Evolutionary conservation across 37 sponge, comb jelly and placozoan species (phyloP).

Genomic region (Theonella swinhoei): DNA sequence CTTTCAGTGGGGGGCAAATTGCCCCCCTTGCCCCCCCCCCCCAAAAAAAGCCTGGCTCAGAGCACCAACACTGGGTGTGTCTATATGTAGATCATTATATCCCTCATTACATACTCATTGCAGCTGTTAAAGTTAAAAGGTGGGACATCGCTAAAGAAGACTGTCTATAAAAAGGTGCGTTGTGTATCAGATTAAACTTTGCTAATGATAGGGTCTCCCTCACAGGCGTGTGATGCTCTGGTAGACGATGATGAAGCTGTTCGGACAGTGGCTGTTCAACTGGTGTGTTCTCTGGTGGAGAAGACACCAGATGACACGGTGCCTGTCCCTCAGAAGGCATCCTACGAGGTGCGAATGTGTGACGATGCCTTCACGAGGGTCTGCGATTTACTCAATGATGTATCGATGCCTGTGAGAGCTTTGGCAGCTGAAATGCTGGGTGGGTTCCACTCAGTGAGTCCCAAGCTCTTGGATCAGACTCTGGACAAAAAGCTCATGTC

Average conservation of each 20-base stretch:
- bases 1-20: no score
- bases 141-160: not conserved
- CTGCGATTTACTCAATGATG: conserved; percentile 85
- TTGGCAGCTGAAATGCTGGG: conserved; percentile 71
- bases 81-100: no score
- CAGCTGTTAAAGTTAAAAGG: not conserved
- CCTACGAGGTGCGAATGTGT: conserved; percentile 34
- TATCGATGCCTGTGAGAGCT: conserved; percentile 62
- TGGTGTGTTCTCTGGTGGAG: conserved; percentile 53
- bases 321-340: conserved; percentile 30
- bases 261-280: conserved; percentile 46
- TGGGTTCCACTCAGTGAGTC: conserved; percentile 51
- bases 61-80: no score
- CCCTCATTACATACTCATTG: not conserved
- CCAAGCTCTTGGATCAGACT: conserved; percentile 79
- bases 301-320: conserved; percentile 22
- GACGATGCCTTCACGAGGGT: conserved; percentile 89
- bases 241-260: conserved; percentile 60
- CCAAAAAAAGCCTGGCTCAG: no score
- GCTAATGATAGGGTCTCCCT: not conserved
- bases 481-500: conserved; percentile 96
- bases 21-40: no score
- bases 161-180: conserved; percentile 15
- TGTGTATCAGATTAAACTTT: no score
- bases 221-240: conserved; percentile 43